Base-by-base conservation (phyloP, 2,113 vertebrate genomes). In the Trematomus loennbergii region DNA sequence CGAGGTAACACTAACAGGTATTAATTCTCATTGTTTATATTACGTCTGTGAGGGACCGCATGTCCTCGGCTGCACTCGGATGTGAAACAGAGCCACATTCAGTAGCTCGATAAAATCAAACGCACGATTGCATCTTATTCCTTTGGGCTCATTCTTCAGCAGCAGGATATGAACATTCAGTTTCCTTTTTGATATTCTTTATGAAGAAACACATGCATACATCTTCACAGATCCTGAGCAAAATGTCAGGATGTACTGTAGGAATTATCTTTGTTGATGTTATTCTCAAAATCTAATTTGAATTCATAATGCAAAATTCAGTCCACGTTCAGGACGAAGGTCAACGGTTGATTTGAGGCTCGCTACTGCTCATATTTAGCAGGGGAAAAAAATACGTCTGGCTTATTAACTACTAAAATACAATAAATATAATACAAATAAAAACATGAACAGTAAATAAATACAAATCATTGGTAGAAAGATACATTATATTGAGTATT, bases 111-210 rank as follows among this genome's bases (percentile, higher is more conserved):
- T 78, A 49, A 78, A 89, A 71, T 75, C 25, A 53, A 69, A 68
- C 72, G 50, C 33, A 84, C 61, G 33, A 82, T 76, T 81, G 68
- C 62, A 79, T 82, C 86, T 79, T 64, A 50, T 84, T 88, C 77
- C 79, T 90, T 81, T 78, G 60, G 87, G 90, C 80, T 79, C 40
- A 74, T 88, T 79, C 87, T 87, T 68, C 36, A 22, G 78, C 29
- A 22, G 17, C 3, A 77, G 87, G 89, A 92, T 81, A 88, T 93
- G 81, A 92, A 87, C 57, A 68, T 15, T 50, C 2, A 48, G 49
- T 16, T 46, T 79, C 61, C 61, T 66, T 22, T 29, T 65, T 67
- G 53, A 64, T 63, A 54, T 64, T 54, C 57, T 60, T 71, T 25
- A 54, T 72, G 65, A 78, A 53, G 49, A 48, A 49, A 61, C 25